Evolutionary conservation across 2,797 vertebrate genomes (phyloP).

Genomic region (Brachymystax lenok): DNA sequence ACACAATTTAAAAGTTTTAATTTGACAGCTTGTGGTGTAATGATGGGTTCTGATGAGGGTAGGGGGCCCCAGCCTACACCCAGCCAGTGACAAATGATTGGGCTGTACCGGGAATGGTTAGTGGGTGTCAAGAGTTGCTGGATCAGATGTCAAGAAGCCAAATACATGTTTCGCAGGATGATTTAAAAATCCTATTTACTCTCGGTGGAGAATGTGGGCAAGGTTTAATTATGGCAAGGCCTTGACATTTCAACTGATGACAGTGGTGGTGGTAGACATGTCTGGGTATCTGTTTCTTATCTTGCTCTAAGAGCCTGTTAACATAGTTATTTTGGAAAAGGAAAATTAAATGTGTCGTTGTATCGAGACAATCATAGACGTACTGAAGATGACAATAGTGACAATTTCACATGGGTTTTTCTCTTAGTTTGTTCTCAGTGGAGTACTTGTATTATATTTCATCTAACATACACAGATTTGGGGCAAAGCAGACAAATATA

Average conservation of each 20-base stretch:
- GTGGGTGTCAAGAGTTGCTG: conserved; percentile 44
- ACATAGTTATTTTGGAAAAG: neutral
- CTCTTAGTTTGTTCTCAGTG: neutral
- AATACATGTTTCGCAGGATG: conserved; percentile 50
- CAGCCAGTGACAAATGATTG: conserved; percentile 55
- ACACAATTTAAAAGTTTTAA: conserved; percentile 74
- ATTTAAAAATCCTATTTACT: conserved; percentile 14
- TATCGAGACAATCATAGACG: neutral
- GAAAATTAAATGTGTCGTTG: neutral
- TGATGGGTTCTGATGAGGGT: conserved; percentile 65
- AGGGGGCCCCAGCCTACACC: conserved; percentile 29
- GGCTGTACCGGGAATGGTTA: conserved; percentile 48
- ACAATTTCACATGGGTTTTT: neutral
- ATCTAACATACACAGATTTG: neutral
- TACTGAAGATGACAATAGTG: neutral
- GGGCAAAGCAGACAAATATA: neutral
- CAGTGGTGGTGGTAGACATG: conserved; percentile 6
- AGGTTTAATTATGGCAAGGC: conserved; percentile 30
- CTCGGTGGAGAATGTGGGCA: neutral
- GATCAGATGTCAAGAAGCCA: conserved; percentile 58
- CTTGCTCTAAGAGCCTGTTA: conserved; percentile 6
- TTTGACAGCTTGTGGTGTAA: conserved; percentile 77
- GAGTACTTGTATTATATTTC: too few species aligned
- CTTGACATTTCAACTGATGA: conserved; percentile 26
- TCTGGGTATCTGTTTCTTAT: conserved; percentile 14